phyloP scores from a whole-genome alignment of 2,888 invertebrate genomes.

The Cabera pusaria region DNA sequence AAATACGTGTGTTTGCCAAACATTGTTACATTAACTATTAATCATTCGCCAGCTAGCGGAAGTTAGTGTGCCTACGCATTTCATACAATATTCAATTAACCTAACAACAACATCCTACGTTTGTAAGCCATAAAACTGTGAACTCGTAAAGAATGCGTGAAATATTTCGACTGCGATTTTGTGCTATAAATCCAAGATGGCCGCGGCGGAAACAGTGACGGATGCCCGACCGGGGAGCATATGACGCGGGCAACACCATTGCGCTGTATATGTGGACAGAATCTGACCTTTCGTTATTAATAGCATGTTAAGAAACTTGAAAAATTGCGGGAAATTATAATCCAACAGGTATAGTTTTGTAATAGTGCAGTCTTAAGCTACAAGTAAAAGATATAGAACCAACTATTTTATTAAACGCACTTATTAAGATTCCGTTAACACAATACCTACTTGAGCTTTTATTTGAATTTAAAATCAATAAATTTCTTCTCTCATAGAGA shows the following conservation, averaged over 20 bases:
- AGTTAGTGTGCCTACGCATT: slow-evolving; percentile 18
- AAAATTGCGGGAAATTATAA: no score
- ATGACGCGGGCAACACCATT: slow-evolving; percentile 36
- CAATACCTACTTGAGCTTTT: no score
- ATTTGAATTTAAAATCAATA: no score
- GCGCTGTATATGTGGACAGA: slow-evolving; percentile 9
- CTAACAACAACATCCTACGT: slow-evolving; percentile 21
- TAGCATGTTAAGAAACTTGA: no score
- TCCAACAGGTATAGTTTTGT: no score
- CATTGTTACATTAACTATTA: slow-evolving; percentile 20
- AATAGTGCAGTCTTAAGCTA: no score
- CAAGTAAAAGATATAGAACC: no score
- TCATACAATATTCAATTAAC: slow-evolving; percentile 22
- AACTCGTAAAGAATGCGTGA: slow-evolving; percentile 21
- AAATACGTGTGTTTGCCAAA: slow-evolving; percentile 15
- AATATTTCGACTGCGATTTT: slow-evolving; percentile 11
- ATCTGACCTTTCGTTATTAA: slow-evolving; percentile 2
- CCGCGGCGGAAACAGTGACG: slow-evolving; percentile 59
- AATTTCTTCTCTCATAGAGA: no score
- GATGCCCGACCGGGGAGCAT: slow-evolving; percentile 44
- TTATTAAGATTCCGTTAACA: no score
- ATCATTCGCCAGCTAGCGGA: slow-evolving; percentile 19
- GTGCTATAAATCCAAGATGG: slow-evolving; percentile 50
- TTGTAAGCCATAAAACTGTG: slow-evolving; percentile 14
- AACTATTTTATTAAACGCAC: no score